Evolutionary conservation across 1,140 invertebrate species (phyloP), one percentile per base, ranked within the genome.

Genomic region (Drosophila cardini): DNA sequence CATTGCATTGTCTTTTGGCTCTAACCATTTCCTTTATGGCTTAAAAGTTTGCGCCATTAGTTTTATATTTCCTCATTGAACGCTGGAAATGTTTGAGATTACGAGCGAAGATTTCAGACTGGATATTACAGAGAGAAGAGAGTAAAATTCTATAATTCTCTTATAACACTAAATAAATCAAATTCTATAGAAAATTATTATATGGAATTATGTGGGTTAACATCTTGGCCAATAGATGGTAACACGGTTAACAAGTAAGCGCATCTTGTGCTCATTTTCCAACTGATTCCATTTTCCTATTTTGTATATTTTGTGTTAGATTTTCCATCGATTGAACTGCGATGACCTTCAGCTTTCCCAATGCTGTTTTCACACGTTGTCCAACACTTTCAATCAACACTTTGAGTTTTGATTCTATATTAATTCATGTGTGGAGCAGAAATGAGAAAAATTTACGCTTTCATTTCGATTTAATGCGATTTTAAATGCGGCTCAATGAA

Each of bases 401-500:
- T 50, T 68, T 73, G 56, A 79, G 68, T 69, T 60, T 64, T 45
- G 63, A 72, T 79, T 76, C 67, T 48, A 43, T 5, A 26, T 26
- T 64, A 72, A 72, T 72, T 40, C 42, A 52, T 52, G 53, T 43
- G 15, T 21, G 36, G 43, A 32, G 15, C 11, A 60, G 15, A 11
- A 26, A 57, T 36, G 64, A 46, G 73, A 82, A 78, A 89, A 84
- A 78, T 89, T 89, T 89, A 90, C 84, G 84, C 84, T 89, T 89
- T 89, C 84, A 84, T 89, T 84, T 84, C 78, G 80, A 84, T 90
- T 89, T 89, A 89, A 89, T 80, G 84, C 79, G 84, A 76, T 79
- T 80, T 68, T 77, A 80, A 84, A 79, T 76, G 76, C 65, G 67
- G 43, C 48, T 55, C 61, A 68, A 62, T 55, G 53, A 55, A 63